phyloP scores from a whole-genome alignment of 2,113 vertebrate genomes.

The Dolichotis patagonum region DNA sequence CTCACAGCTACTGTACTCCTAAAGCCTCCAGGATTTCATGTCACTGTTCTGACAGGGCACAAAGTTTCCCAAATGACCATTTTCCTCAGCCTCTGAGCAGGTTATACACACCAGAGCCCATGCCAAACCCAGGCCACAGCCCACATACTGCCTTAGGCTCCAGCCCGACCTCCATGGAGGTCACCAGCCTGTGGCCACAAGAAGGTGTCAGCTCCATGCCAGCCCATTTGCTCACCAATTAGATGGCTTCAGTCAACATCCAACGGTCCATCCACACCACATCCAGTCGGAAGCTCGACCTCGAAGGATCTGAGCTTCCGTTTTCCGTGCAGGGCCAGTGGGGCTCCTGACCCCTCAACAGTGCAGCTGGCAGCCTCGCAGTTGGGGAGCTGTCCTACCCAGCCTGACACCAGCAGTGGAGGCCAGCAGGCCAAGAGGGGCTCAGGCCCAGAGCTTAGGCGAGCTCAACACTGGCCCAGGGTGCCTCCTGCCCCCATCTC shows the following conservation, averaged over 20 bases:
- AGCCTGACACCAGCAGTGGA: neutral
- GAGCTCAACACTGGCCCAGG: neutral
- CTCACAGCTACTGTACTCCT: neutral
- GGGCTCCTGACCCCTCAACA: neutral
- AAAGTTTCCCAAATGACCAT: neutral
- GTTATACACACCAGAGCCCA: neutral
- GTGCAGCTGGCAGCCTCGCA: neutral
- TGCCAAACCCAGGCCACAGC: neutral
- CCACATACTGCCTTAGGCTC: neutral
- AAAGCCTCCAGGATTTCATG: neutral
- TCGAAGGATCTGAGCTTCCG: neutral
- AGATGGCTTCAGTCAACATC: constrained; percentile 49
- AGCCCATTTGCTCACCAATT: constrained; percentile 70
- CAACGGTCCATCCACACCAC: neutral
- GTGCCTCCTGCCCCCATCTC: neutral
- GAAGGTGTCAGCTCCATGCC: neutral
- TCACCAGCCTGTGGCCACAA: neutral
- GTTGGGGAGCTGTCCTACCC: neutral
- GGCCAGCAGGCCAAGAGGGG: neutral
- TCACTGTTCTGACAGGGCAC: neutral
- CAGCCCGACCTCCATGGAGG: neutral
- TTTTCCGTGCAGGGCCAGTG: neutral
- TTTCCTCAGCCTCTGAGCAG: neutral
- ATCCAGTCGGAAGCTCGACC: neutral
- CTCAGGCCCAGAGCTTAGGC: neutral